Evolutionary conservation across 2,888 invertebrate genomes (phyloP).

Genomic region (Phlogophora meticulosa): DNA sequence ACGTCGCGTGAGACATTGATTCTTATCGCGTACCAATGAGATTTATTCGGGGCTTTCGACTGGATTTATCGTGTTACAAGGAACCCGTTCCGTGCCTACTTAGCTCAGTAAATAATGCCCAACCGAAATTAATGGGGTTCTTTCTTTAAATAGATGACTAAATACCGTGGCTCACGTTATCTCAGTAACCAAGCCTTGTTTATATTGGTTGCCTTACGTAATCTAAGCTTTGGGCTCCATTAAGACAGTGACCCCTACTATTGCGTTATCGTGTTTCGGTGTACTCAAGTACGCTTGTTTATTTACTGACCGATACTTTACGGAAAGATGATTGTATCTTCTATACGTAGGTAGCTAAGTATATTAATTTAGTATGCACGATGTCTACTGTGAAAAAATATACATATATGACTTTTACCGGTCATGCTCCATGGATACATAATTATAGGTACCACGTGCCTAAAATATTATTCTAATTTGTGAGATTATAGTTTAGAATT

Average conservation of each 20-base stretch:
- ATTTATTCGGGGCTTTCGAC: constrained; percentile 88
- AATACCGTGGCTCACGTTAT: constrained; percentile 87
- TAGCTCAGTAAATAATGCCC: constrained; percentile 89
- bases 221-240: constrained; percentile 85
- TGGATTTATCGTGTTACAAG: constrained; percentile 87
- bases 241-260: constrained; percentile 76
- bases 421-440: no score
- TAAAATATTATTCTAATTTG: no score
- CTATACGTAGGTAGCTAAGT: background rate
- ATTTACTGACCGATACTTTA: constrained; percentile 33
- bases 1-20: constrained; percentile 90
- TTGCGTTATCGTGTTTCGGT: constrained; percentile 61
- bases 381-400: no score
- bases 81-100: constrained; percentile 90
- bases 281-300: constrained; percentile 41
- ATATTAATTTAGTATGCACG: background rate
- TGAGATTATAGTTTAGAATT: no score
- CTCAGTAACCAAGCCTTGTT: constrained; percentile 82
- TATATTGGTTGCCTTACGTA: constrained; percentile 84
- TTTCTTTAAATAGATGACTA: constrained; percentile 91
- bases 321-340: constrained; percentile 17
- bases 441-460: no score
- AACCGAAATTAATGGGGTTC: constrained; percentile 88
- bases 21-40: constrained; percentile 88
- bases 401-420: no score